phyloP scores from a whole-genome alignment of 2,113 vertebrate species.

The Hyperoodon ampullatus region DNA sequence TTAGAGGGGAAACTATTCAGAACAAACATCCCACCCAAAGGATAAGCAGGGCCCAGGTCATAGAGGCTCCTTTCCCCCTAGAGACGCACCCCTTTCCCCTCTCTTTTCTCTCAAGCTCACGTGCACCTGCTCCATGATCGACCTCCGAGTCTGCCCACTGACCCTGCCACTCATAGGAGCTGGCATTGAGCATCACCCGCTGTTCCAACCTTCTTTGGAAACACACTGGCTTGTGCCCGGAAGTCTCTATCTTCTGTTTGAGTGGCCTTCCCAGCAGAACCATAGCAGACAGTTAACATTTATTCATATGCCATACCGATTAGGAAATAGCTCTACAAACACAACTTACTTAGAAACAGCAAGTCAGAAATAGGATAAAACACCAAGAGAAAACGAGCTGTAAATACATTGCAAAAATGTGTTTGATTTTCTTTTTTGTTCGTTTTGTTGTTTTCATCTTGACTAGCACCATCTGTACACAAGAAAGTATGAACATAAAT shows the following conservation, averaged over 20 bases:
- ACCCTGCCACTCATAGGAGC: background rate
- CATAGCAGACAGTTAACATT: constrained; percentile 89
- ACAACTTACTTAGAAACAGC: constrained; percentile 92
- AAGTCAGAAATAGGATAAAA: constrained; percentile 89
- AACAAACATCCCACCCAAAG: background rate
- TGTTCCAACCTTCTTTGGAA: background rate
- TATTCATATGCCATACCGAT: constrained; percentile 90
- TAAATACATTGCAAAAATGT: constrained; percentile 85
- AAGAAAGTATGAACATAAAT: constrained; percentile 88
- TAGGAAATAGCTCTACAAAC: constrained; percentile 92
- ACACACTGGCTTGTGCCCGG: background rate
- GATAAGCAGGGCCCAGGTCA: fast-evolving
- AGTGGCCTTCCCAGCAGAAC: constrained; percentile 89
- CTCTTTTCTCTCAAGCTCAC: background rate
- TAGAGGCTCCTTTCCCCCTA: background rate
- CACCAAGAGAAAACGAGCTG: constrained; percentile 88
- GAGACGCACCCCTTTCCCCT: background rate
- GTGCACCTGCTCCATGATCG: fast-evolving
- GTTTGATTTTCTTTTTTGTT: constrained; percentile 74
- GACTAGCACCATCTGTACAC: constrained; percentile 96
- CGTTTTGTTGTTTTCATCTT: constrained; percentile 80
- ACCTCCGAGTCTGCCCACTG: background rate
- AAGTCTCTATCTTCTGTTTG: constrained; percentile 74
- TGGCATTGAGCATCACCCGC: fast-evolving
- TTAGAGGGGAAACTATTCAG: fast-evolving